Base-by-base conservation (phyloP, 2,113 vertebrate species). In the Gopherus flavomarginatus region DNA sequence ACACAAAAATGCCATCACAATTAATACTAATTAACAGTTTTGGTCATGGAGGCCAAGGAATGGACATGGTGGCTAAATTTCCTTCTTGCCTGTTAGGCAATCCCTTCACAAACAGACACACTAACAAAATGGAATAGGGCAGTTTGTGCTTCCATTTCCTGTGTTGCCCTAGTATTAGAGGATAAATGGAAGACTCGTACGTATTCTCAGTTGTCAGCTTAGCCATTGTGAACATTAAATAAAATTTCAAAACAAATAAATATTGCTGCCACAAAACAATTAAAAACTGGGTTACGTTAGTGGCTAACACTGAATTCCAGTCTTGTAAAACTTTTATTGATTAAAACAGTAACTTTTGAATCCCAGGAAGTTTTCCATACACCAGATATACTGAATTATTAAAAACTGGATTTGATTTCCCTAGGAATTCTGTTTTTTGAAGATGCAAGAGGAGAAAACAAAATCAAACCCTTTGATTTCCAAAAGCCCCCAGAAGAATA, bases 1-100 rank as follows among this genome's bases (percentile, higher is more conserved):
- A 89, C 0, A 1, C 49, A 50, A 72, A n/a, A 31, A 85, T 87
- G 11, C 75, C 1, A 19, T 44, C 84, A 87, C 29, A 21, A 2
- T 86, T 97, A 95, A 88, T 92, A 53, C 57, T 81, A 50, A 62
- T 90, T 85, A 26, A 42, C 86, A 47, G 57, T 17, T 96, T 86
- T 38, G 72, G 0, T 54, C 88, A 79, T 65, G 94, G 91, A 77
- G 86, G 85, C 91, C 53, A 81, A 93, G 79, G 84, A 92, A 81
- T 79, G 77, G 16, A 82, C 24, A 87, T 65, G 93, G 92, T 86
- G 47, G 12, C 69, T 91, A 90, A 97, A 26, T 95, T 86, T 85
- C 49, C 22, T 75, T 16, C 14, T 89, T 91, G 22, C 26, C 83
- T 94, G 93, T 87, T 50, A 86, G 89, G 83, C 47, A 89, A 44